A percentile compares a stretch with the other conserved stretches of the same genome.
phyloP scores from a whole-genome alignment of 2,888 invertebrate genomes.

The Pristionchus japonicus region DNA sequence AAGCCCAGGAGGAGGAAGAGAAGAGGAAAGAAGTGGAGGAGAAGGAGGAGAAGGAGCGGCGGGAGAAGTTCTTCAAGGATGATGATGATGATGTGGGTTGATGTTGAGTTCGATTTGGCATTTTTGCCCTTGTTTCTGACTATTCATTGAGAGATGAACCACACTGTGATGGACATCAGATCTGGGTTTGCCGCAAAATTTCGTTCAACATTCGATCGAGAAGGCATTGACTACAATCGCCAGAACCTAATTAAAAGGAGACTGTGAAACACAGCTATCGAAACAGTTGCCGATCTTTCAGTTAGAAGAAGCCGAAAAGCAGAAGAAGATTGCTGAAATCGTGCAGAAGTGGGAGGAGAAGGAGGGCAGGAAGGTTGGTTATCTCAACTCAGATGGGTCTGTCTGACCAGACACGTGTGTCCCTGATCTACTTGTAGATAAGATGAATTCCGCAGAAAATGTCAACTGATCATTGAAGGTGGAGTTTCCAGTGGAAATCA shows the following conservation, averaged over 20 bases:
- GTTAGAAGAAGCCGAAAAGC: constrained; percentile 8
- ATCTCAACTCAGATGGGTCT: neutral
- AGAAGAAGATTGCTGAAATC: neutral
- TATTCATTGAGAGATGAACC: no score
- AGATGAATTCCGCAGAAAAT: neutral
- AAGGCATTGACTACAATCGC: no score
- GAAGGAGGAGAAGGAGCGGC: constrained; percentile 48
- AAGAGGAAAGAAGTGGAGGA: constrained; percentile 49
- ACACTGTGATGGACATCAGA: no score
- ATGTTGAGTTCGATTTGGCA: no score
- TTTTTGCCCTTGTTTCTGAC: no score
- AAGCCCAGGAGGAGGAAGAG: constrained; percentile 45
- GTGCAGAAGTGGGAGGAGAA: constrained; percentile 6
- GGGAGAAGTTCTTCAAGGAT: constrained; percentile 39
- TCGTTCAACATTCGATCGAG: no score
- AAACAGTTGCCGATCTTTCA: neutral
- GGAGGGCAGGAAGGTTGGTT: neutral
- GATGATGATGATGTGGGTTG: no score
- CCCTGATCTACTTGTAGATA: no score
- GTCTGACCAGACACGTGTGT: no score
- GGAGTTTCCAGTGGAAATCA: neutral
- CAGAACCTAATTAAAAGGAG: no score
- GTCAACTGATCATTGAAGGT: neutral
- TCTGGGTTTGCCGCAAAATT: no score
- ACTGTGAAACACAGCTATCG: no score